phyloP scores from a whole-genome alignment of 2,113 vertebrate species.

The Cranoglanis bouderius region DNA sequence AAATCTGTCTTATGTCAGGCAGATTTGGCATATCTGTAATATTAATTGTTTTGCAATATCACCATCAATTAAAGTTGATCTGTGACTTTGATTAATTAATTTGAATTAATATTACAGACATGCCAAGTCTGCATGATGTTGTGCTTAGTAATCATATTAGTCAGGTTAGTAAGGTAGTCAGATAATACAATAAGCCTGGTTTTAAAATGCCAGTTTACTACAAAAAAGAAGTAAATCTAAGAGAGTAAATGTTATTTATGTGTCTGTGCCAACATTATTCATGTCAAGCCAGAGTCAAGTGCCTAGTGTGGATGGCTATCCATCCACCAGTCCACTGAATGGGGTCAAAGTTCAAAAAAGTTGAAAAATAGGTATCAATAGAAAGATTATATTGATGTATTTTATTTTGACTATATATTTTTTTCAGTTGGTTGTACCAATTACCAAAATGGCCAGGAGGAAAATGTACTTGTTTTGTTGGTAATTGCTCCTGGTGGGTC shows the following conservation, averaged over 20 bases:
- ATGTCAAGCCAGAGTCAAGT: background rate
- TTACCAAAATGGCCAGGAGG: background rate
- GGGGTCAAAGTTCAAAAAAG: background rate
- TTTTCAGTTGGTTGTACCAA: background rate
- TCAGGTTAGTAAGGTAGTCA: background rate
- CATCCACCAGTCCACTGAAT: background rate
- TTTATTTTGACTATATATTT: slow-evolving; percentile 50
- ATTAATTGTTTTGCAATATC: no score
- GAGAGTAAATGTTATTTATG: no score
- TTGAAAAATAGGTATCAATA: background rate
- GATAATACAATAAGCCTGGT: background rate
- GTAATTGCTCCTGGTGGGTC: background rate
- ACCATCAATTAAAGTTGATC: no score
- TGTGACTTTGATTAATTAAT: no score
- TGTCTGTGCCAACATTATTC: background rate
- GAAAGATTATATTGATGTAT: no score
- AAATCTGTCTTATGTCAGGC: no score
- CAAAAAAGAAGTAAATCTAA: background rate
- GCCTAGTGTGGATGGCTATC: background rate
- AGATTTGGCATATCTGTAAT: no score
- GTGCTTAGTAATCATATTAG: background rate
- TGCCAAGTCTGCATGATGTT: no score
- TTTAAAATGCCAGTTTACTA: background rate
- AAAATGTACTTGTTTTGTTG: background rate
- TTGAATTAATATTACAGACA: no score